A percentile compares a stretch with the other conserved stretches of the same genome.
phyloP scores from a whole-genome alignment of 1,140 invertebrate genomes.

The Conus ventricosus region DNA sequence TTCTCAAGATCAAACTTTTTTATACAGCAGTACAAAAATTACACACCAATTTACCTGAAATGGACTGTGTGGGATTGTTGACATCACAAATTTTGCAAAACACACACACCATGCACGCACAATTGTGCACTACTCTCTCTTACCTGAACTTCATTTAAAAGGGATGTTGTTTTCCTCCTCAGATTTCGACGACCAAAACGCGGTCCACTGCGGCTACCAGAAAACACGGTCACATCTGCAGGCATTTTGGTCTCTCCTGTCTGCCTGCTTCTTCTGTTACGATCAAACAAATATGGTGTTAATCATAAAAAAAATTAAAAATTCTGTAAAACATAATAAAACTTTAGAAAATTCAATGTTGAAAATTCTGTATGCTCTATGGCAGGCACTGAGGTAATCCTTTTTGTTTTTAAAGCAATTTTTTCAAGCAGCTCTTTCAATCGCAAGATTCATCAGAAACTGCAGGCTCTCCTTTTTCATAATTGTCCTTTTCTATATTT shows the following conservation, averaged over 20 bases:
- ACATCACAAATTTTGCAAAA: neutral
- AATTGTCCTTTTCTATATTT: too few relatives aligned
- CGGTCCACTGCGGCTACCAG: conserved; percentile 2
- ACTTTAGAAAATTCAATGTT: neutral
- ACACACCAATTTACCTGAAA: too few relatives aligned
- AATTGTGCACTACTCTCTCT: neutral
- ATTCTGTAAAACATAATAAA: neutral
- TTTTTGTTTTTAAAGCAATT: neutral
- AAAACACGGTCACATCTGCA: conserved; percentile 2
- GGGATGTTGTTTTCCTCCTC: neutral
- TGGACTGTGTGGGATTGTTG: too few relatives aligned
- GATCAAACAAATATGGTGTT: neutral
- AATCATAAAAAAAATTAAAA: neutral
- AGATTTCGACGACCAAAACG: conserved; percentile 23
- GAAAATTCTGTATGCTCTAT: neutral
- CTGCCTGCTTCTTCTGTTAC: neutral
- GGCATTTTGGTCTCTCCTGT: conserved; percentile 13
- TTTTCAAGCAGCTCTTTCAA: too few relatives aligned
- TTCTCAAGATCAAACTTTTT: too few relatives aligned
- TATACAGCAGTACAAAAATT: too few relatives aligned
- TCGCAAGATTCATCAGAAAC: too few relatives aligned
- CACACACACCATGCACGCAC: neutral
- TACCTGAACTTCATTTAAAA: conserved; percentile 27
- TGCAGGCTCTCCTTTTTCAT: too few relatives aligned
- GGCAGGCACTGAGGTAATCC: neutral